Evolutionary conservation across 2,888 invertebrate species (phyloP).

Genomic region (Auanema freiburgensis): DNA sequence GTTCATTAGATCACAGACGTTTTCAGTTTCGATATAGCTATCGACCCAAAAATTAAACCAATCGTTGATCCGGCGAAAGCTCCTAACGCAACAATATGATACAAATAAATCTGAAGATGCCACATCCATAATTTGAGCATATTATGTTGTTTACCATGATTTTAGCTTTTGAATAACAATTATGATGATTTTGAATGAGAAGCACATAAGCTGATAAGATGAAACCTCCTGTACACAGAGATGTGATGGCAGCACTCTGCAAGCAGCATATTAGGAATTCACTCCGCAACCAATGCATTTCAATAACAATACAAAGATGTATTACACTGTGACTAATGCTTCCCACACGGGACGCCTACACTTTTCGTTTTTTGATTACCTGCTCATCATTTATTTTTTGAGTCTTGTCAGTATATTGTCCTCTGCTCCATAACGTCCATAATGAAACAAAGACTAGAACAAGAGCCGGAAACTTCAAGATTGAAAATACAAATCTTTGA

Average conservation of each 20-base stretch:
- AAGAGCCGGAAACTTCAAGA: slow-evolving; percentile 16
- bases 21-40: not conserved
- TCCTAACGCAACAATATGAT: slow-evolving; percentile 12
- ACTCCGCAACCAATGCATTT: not conserved
- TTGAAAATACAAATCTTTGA: slow-evolving; percentile 18
- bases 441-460: slow-evolving; percentile 15
- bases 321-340: not conserved
- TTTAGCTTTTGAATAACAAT: slow-evolving; percentile 19
- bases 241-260: slow-evolving; percentile 14
- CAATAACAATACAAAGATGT: not conserved
- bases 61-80: slow-evolving; percentile 14
- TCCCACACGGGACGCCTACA: not conserved
- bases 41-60: slow-evolving; percentile 13
- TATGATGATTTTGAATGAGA: slow-evolving; percentile 20
- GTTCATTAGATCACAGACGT: not conserved
- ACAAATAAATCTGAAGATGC: slow-evolving; percentile 12
- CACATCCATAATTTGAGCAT: not conserved
- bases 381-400: no score
- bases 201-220: slow-evolving; percentile 12
- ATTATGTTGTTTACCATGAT: slow-evolving; percentile 9
- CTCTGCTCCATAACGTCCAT: slow-evolving; percentile 20
- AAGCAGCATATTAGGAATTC: not conserved
- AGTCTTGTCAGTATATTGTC: slow-evolving; percentile 4
- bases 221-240: slow-evolving; percentile 17
- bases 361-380: not conserved